Conservation (phyloP, 2,113 vertebrate species). For the Charadrius vociferus region DNA sequence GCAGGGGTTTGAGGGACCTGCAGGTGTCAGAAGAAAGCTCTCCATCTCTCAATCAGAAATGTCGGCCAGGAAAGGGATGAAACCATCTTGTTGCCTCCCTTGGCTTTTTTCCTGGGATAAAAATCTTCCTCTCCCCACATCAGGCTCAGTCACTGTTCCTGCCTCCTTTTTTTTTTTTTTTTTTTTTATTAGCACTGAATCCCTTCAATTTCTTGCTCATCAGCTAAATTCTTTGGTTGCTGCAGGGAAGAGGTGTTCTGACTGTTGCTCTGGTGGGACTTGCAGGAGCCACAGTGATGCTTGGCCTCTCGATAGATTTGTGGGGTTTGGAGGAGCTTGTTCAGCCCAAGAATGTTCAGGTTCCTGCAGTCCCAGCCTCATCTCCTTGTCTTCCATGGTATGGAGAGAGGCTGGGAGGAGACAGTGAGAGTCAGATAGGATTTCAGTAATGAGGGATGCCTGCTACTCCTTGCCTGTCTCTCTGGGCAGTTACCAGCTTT, state of each 20-base stretch:
- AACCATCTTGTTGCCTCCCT: background rate
- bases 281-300: background rate
- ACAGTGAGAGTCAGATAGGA: background rate
- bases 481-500: background rate
- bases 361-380: background rate
- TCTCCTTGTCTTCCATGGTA: background rate
- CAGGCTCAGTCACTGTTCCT: background rate
- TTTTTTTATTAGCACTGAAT: background rate
- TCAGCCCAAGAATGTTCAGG: background rate
- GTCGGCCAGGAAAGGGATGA: background rate
- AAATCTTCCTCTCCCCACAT: background rate
- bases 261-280: background rate
- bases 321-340: background rate
- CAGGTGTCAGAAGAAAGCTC: background rate
- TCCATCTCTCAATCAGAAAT: background rate
- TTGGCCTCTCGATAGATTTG: background rate
- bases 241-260: background rate
- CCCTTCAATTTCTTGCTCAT: background rate
- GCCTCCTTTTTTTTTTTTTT: background rate
- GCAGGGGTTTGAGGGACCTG: background rate
- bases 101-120: background rate
- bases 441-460: background rate
- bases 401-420: background rate
- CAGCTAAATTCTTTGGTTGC: background rate
- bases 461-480: background rate